Evolutionary conservation across 2,888 invertebrate species (phyloP), one percentile per base, ranked within the genome.

Genomic region (Torymus auratus): DNA sequence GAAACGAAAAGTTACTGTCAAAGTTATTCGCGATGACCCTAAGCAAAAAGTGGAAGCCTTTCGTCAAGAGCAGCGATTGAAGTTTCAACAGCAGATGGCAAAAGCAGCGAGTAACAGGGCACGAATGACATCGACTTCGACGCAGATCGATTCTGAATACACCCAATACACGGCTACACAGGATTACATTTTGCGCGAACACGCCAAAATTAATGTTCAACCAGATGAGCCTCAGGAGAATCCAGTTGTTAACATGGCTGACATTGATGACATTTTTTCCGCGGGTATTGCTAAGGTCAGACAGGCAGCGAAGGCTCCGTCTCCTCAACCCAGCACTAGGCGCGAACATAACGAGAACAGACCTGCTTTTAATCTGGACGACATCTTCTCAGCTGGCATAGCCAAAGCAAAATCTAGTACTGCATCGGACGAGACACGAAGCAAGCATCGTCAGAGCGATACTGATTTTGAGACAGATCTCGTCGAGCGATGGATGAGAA

Each of bases 351-450:
- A 14, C 67, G 83, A 4, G 61, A 84, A 83, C 20, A 80, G 82
- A 23, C 81, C 86, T 0, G 82, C 78, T 0, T 84, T 85, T 14
- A 87, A 88, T 73, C 78, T 89, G 1, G 89, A 90, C 55, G 86
- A 88, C 68, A 87, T 88, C 23, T 89, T 89, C 72, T 85, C 86
- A 1, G 87, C 87, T 0, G 88, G 88, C 11, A 88, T 89, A n/a
- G 87, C 87, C 0, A 87, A 84, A 41, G 86, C 86, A 0, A 88
- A 86, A 41, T 77, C 83, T 41, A 83, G 78, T 55, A 55, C 23
- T 4, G 55, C 41, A 0, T 20, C 23, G 4, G 83, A 82, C 2
- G 64, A 50, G 1, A 82, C 72, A n/a, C 77, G 65, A 71, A 62
- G 41, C 11, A 56, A 55, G 1, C n/a, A 20, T 3, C 52, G 58